Evolutionary conservation across 2,797 vertebrate species (phyloP).

Genomic region (Bucorvus abyssinicus): DNA sequence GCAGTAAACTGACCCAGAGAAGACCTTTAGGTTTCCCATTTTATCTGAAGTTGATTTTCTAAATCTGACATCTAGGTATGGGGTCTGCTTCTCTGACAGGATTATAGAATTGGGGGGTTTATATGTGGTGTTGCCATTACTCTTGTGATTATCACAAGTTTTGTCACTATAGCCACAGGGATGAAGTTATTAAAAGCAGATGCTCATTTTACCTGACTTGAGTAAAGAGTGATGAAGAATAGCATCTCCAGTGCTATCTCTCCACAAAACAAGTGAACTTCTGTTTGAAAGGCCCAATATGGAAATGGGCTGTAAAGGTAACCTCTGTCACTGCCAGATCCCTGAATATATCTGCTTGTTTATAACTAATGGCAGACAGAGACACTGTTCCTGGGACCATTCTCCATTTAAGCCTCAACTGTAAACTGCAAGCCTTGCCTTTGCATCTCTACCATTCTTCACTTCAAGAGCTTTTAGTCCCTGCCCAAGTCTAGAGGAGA

Average conservation of each 20-base stretch:
- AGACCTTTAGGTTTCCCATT: background rate
- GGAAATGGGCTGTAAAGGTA: background rate
- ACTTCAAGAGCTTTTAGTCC: background rate
- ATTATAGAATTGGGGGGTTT: background rate
- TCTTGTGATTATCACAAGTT: background rate
- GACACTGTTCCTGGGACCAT: accelerated
- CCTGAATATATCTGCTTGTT: background rate
- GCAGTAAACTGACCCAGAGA: background rate
- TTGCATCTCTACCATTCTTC: background rate
- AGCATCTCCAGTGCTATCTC: background rate
- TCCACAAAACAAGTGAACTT: background rate
- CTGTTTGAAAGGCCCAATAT: background rate
- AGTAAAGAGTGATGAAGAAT: background rate
- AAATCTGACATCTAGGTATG: background rate
- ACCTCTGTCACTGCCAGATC: background rate
- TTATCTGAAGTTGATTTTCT: background rate
- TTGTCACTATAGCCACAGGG: background rate
- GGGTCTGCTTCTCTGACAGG: background rate
- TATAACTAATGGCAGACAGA: background rate
- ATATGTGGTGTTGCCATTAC: accelerated
- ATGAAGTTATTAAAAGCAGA: background rate
- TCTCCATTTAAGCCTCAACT: background rate
- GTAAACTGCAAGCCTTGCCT: background rate
- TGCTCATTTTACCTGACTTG: background rate
- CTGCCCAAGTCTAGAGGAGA: background rate